Base-by-base conservation (phyloP, 2,113 vertebrate genomes). In the Pandion haliaetus region DNA sequence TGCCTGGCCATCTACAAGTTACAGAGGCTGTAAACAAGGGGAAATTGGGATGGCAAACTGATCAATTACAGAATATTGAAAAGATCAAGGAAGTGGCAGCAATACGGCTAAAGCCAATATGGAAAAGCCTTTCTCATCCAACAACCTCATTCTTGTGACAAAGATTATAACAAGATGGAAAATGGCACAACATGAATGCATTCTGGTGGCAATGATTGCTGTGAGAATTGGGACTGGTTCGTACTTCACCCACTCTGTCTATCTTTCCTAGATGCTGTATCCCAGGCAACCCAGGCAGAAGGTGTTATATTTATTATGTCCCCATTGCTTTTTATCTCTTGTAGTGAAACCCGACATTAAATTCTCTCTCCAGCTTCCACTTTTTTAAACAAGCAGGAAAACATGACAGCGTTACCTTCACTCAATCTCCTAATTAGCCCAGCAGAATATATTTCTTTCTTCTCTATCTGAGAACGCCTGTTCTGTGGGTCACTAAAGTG, bases 211-310 rank as follows among this genome's bases (percentile, higher is more conserved):
- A 36, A 31, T 95, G 95, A 94, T 91, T 96, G 93, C 84, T 82
- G 50, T 95, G 95, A 91, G 96, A 93, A 94, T 95, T 97, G 96
- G 84, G 95, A 90, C 91, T 57, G 45, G 84, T 77, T 91, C 7
- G 8, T 91, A 80, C 81, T 95, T 93, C 71, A 82, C 89, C 74
- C 61, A 80, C 50, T 80, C 70, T 47, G 76, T 71, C 80, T 82
- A 3, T 85, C 58, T 94, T 66, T 90, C 70, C 78, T 77, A n/a
- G 91, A 94, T 82, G 62, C 74, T 91, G 86, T 91, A 95, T 96
- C 89, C 84, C 81, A 42, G 14, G 84, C 93, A 96, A 90, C 93
- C 69, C 67, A 45, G 86, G 74, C 52, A 88, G 86, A 86, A 90
- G 66, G 81, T 95, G 84, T 91, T 93, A 36, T 50, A 70, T 93